Conservation (phyloP, 1,140 invertebrate species). For the Ceratina japonica region DNA sequence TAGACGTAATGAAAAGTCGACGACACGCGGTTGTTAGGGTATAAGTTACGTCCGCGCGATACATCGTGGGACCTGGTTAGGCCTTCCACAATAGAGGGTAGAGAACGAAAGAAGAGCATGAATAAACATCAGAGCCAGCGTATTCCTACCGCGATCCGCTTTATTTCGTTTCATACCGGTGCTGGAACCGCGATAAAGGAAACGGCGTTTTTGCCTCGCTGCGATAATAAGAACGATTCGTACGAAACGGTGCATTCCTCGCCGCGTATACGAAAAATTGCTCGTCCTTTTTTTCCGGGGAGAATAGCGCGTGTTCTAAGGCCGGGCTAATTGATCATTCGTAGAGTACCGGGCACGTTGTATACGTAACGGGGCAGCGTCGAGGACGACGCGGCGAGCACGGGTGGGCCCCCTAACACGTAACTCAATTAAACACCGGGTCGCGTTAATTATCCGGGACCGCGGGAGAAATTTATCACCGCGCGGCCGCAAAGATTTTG, state of each 20-base stretch:
- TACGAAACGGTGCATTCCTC: background rate
- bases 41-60: slow-evolving; percentile 54
- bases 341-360: background rate
- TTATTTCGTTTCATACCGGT: slow-evolving; percentile 13
- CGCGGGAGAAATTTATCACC: slow-evolving; percentile 34
- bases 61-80: slow-evolving; percentile 50
- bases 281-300: background rate
- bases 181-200: slow-evolving; percentile 41
- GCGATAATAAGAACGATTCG: background rate
- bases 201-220: background rate
- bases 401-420: slow-evolving; percentile 13
- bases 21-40: slow-evolving; percentile 16
- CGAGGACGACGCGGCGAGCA: slow-evolving; percentile 1
- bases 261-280: no score
- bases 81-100: slow-evolving; percentile 47
- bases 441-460: slow-evolving; percentile 35
- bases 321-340: background rate
- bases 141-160: slow-evolving; percentile 41
- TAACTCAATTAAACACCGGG: slow-evolving; percentile 37
- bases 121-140: slow-evolving; percentile 53
- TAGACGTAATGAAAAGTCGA: slow-evolving; percentile 37
- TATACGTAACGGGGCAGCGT: slow-evolving; percentile 12
- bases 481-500: slow-evolving; percentile 28
- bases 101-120: slow-evolving; percentile 34
- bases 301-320: background rate